Evolutionary conservation across 1,140 invertebrate species (phyloP).

Genomic region (Neodiprion lecontei): DNA sequence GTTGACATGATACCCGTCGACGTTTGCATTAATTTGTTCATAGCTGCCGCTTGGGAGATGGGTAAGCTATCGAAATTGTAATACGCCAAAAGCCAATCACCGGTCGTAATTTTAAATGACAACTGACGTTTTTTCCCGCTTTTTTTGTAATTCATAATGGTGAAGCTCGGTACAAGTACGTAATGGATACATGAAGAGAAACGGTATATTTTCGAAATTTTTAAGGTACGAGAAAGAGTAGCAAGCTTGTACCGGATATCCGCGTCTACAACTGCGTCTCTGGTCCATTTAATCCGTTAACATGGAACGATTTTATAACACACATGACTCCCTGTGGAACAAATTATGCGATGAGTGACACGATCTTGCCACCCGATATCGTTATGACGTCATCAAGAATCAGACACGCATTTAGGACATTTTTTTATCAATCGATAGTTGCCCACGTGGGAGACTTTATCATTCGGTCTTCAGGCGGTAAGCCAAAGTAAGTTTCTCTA

Average conservation of each 20-base stretch:
- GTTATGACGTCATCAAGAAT: not conserved
- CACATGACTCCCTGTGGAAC: constrained; percentile 72
- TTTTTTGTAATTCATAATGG: too few species aligned
- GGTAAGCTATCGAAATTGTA: constrained; percentile 9
- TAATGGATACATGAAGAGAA: too few species aligned
- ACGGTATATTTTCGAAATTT: too few species aligned
- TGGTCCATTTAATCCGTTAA: constrained; percentile 66
- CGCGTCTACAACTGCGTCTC: constrained; percentile 69
- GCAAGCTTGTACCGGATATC: constrained; percentile 38
- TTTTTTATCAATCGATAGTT: not conserved
- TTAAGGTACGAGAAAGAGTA: constrained; percentile 36
- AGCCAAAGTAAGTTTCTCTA: not conserved
- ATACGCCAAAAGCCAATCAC: too few species aligned
- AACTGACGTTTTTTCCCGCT: too few species aligned
- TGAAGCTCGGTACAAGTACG: too few species aligned
- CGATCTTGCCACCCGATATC: constrained; percentile 77
- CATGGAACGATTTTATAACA: constrained; percentile 77
- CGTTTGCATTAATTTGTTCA: constrained; percentile 24
- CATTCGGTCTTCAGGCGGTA: not conserved
- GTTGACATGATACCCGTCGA: constrained; percentile 11
- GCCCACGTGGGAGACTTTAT: not conserved
- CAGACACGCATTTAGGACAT: not conserved
- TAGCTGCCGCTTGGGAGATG: constrained; percentile 25
- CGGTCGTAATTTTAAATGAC: too few species aligned
- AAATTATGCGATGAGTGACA: constrained; percentile 75